Percentiles rank a stretch among this genome's conserved stretches.
These are phyloP conservation scores for Noctua janthe DNA, from an alignment of 2,888 invertebrate genomes.

Conservation along the genomic window DNA sequence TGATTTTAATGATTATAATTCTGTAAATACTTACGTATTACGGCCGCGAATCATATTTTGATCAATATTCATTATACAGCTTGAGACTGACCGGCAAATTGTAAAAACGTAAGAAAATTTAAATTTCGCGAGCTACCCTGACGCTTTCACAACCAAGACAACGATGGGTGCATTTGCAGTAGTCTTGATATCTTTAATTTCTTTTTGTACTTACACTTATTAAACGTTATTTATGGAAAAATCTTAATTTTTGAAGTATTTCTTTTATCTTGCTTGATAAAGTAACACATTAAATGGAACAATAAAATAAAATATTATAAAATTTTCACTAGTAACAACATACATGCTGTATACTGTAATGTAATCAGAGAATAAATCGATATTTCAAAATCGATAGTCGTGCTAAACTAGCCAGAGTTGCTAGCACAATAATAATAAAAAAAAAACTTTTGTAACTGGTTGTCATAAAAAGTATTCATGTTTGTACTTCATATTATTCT, in stretches of 20 bases:
- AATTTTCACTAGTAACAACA: background rate
- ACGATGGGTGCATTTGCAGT: background rate
- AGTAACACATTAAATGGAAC: background rate
- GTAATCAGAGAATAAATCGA: background rate
- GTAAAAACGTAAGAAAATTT: too few species aligned
- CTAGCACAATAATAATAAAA: background rate
- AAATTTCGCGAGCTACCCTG: too few species aligned
- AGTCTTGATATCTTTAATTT: background rate
- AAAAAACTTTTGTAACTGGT: slow-evolving; percentile 4
- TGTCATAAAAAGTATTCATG: background rate
- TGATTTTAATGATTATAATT: too few species aligned
- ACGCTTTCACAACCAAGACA: background rate
- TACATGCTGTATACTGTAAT: too few species aligned
- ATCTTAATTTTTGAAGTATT: background rate
- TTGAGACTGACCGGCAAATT: too few species aligned
- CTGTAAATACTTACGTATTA: too few species aligned
- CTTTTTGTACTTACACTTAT: background rate
- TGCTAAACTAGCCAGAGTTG: slow-evolving; percentile 19
- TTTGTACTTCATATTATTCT: too few species aligned
- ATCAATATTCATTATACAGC: too few species aligned
- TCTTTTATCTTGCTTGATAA: background rate
- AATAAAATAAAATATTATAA: background rate
- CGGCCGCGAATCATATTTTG: too few species aligned
- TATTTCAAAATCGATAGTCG: background rate
- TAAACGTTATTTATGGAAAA: background rate